Evolutionary conservation across 2,113 vertebrate species (phyloP).

Genomic region (Ursus arctos): DNA sequence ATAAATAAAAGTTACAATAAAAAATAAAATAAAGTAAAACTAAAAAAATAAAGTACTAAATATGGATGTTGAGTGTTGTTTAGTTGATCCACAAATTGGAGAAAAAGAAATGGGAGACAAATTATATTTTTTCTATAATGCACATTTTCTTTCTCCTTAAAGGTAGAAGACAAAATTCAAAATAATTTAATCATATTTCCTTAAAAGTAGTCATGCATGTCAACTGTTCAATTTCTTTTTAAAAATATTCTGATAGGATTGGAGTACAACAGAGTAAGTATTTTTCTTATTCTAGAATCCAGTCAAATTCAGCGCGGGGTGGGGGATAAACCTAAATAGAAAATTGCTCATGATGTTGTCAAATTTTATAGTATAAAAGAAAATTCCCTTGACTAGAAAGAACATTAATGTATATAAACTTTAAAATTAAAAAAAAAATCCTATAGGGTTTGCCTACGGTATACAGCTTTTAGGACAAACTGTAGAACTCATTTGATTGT

Average conservation of each 20-base stretch:
- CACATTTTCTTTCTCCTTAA: neutral
- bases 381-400: neutral
- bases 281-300: conserved; percentile 9
- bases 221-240: conserved; percentile 15
- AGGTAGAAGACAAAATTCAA: neutral
- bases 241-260: conserved; percentile 10
- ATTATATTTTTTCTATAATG: neutral
- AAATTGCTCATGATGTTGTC: neutral
- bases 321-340: neutral
- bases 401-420: neutral
- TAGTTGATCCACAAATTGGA: neutral
- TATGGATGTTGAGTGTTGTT: neutral
- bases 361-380: neutral
- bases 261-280: neutral
- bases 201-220: neutral
- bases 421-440: neutral
- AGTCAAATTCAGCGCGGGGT: neutral
- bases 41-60: neutral
- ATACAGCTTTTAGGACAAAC: neutral
- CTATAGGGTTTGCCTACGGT: neutral
- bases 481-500: neutral
- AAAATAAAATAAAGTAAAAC: neutral
- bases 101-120: neutral
- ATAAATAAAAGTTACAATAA: neutral
- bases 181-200: neutral